These are phyloP conservation scores for Athrips mouffetella DNA, from an alignment of 2,888 invertebrate species.

Conservation along the genomic window DNA sequence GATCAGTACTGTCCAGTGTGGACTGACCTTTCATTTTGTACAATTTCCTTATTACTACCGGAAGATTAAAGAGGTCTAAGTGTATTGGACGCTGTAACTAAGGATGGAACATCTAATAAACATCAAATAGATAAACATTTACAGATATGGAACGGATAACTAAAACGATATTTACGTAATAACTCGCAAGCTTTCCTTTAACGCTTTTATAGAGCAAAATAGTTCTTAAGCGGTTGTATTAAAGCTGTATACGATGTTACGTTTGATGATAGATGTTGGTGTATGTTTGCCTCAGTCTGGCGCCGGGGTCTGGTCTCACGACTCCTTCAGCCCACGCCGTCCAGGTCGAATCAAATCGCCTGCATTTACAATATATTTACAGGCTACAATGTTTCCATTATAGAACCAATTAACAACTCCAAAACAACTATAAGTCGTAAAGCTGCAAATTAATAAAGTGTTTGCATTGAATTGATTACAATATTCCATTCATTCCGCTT, in stretches of 20 bases:
- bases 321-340: conserved; percentile 45
- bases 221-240: conserved; percentile 22
- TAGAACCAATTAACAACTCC: conserved; percentile 8
- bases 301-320: conserved; percentile 51
- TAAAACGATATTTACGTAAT: conserved; percentile 38
- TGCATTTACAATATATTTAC: conserved; percentile 16
- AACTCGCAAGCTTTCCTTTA: conserved; percentile 14
- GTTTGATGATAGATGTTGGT: conserved; percentile 23
- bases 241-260: conserved; percentile 4
- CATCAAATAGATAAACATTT: conserved; percentile 43
- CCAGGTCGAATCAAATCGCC: conserved; percentile 24
- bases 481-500: conserved; percentile 5
- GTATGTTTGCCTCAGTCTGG: conserved; percentile 30
- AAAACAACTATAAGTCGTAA: conserved; percentile 1
- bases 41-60: neutral
- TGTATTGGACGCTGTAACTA: conserved; percentile 30
- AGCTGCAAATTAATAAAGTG: conserved; percentile 3
- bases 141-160: conserved; percentile 44
- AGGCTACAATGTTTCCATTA: conserved; percentile 14
- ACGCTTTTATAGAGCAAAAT: conserved; percentile 25
- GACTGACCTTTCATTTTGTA: neutral
- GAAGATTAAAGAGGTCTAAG: conserved; percentile 16
- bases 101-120: conserved; percentile 44
- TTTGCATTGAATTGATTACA: conserved; percentile 4
- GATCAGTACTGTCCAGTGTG: neutral